These are phyloP conservation scores for Noctua fimbriata DNA, from an alignment of 2,888 invertebrate species.

Conservation along the genomic window DNA sequence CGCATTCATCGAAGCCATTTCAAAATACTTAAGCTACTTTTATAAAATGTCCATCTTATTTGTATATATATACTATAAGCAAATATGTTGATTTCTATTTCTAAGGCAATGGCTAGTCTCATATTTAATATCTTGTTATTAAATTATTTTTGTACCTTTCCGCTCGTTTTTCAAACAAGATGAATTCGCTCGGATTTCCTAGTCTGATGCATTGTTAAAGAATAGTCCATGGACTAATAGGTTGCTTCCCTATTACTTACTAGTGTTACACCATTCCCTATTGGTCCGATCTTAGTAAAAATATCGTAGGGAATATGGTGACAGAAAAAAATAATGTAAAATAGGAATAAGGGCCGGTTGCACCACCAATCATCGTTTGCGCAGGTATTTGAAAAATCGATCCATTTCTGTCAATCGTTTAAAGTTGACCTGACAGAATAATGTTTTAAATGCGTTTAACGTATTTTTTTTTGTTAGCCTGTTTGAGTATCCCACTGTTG, in stretches of 20 bases:
- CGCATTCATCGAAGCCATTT: too few species aligned
- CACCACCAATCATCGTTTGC: neutral
- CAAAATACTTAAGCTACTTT: neutral
- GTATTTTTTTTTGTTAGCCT: too few species aligned
- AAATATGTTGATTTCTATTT: neutral
- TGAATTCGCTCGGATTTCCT: neutral
- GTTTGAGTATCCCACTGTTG: too few species aligned
- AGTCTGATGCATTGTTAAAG: slow-evolving; percentile 26
- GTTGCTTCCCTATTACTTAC: slow-evolving; percentile 46
- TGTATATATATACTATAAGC: neutral
- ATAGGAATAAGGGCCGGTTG: neutral
- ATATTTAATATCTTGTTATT: neutral
- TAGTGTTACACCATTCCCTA: slow-evolving; percentile 25
- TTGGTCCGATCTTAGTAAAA: slow-evolving; percentile 11
- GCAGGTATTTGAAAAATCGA: neutral
- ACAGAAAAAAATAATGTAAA: neutral
- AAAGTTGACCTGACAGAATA: neutral
- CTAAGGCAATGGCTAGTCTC: neutral
- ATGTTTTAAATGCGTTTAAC: too few species aligned
- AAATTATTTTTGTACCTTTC: neutral
- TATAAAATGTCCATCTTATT: neutral
- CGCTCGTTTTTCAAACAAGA: neutral
- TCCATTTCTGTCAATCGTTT: neutral
- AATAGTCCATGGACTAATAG: slow-evolving; percentile 31
- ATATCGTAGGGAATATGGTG: neutral